Conservation (phyloP, 1,140 invertebrate genomes). For the Eurosta solidaginis region DNA sequence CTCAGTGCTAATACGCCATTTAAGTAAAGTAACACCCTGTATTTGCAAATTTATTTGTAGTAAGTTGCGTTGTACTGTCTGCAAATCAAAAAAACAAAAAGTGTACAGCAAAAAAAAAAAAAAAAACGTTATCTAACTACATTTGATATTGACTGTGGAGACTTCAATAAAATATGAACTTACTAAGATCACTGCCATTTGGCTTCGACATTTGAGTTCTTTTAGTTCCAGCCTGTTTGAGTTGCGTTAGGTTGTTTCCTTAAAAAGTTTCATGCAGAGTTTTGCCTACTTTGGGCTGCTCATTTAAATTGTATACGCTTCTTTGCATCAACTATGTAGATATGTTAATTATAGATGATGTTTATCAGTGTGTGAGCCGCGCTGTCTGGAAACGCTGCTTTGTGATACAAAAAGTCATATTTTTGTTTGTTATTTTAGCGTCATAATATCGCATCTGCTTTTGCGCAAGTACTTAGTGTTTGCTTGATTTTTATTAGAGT, state of each 20-base stretch:
- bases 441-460: too few species aligned
- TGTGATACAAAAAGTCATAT: too few species aligned
- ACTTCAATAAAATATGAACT: not conserved
- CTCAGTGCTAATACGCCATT: too few species aligned
- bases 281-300: not conserved
- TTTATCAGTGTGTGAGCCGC: not conserved
- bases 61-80: not conserved
- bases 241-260: not conserved
- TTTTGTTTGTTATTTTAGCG: too few species aligned
- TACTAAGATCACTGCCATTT: not conserved
- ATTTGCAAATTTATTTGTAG: not conserved
- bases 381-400: too few species aligned
- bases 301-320: constrained; percentile 8
- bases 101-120: not conserved
- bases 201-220: not conserved
- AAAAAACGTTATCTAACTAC: not conserved
- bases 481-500: too few species aligned
- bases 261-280: not conserved
- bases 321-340: not conserved
- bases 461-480: too few species aligned
- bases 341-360: not conserved
- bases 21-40: too few species aligned
- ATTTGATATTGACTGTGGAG: constrained; percentile 12
- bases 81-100: not conserved
- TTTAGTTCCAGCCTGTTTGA: too few species aligned